Evolutionary conservation across 2,113 vertebrate species (phyloP).

Genomic region (Serilophus lunatus): DNA sequence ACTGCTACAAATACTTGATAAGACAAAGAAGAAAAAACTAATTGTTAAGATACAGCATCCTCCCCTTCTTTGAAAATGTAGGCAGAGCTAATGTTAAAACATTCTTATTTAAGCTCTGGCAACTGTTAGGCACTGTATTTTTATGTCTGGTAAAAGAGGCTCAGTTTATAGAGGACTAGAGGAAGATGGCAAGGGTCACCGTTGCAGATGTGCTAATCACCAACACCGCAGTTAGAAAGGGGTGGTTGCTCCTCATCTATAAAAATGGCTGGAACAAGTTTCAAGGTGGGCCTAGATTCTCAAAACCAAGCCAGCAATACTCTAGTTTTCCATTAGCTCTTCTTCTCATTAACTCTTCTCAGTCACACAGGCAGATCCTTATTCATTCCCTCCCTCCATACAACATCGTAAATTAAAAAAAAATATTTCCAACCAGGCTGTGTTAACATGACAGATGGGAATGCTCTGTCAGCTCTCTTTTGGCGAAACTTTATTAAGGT

Average conservation of each 20-base stretch:
- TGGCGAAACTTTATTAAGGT: conserved; percentile 65
- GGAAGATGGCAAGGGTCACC: not conserved
- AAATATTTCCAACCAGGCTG: not conserved
- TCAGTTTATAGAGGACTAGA: not conserved
- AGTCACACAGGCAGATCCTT: not conserved
- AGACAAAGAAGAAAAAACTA: not conserved
- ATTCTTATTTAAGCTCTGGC: not conserved
- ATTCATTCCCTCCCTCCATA: not conserved
- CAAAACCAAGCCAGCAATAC: not conserved
- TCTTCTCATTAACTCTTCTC: no score
- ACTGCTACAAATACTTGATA: not conserved
- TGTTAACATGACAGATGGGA: conserved; percentile 27
- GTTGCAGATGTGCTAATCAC: not conserved
- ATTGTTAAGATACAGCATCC: not conserved
- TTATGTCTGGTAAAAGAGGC: not conserved
- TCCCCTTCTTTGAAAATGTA: not conserved
- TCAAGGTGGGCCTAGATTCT: not conserved
- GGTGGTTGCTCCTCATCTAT: not conserved
- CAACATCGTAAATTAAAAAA: not conserved
- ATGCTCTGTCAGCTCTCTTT: not conserved
- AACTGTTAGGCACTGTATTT: not conserved
- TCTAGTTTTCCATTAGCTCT: not conserved
- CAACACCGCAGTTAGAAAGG: not conserved
- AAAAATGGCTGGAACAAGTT: not conserved
- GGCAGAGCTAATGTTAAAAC: not conserved